phyloP scores from a whole-genome alignment of 2,888 invertebrate species.

The Gastracanthus pulcherrimus region DNA sequence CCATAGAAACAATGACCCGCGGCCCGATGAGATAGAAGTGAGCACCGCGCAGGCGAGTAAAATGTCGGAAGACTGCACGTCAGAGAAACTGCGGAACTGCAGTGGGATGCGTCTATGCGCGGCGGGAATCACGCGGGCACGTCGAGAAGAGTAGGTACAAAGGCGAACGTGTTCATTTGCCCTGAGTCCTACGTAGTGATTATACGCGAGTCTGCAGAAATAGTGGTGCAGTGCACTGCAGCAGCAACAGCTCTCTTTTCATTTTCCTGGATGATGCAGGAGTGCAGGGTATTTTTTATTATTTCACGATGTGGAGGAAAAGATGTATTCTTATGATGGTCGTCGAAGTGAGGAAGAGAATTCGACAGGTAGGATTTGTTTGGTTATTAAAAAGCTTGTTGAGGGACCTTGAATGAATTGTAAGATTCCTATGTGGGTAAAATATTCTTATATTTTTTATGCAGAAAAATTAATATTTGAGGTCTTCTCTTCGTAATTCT shows the following conservation, averaged over 20 bases:
- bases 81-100: slow-evolving; percentile 7
- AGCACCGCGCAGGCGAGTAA: slow-evolving; percentile 26
- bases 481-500: too few species aligned
- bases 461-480: too few species aligned
- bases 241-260: slow-evolving; percentile 16
- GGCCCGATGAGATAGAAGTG: slow-evolving; percentile 37
- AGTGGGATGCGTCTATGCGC: too few species aligned
- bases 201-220: neutral
- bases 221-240: neutral
- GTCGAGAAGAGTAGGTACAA: neutral
- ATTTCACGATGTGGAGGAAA: neutral
- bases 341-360: too few species aligned
- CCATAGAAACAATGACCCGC: slow-evolving; percentile 46
- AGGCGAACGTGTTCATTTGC: slow-evolving; percentile 35
- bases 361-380: too few species aligned
- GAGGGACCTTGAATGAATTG: too few species aligned
- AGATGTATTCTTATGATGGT: too few species aligned
- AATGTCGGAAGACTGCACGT: slow-evolving; percentile 34
- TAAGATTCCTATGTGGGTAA: too few species aligned
- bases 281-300: too few species aligned
- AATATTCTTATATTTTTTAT: too few species aligned
- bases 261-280: neutral
- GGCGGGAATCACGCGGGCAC: neutral
- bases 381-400: too few species aligned
- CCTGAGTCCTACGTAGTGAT: slow-evolving; percentile 32